Conservation (phyloP, 2,797 vertebrate species). For the Moxostoma hubbsi region DNA sequence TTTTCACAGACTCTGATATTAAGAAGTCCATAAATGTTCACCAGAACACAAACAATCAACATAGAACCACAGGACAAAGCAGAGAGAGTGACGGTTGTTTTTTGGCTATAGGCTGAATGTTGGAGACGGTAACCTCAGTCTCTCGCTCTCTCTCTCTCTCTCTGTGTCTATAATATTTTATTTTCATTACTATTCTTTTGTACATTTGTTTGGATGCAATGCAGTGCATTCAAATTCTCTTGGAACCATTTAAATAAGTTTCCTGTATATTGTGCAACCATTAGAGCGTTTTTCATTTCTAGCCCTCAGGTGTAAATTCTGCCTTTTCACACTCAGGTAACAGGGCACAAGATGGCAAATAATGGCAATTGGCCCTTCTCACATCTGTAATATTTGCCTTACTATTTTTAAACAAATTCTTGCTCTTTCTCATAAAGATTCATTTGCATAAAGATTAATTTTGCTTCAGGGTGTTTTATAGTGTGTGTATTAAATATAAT, state of each 20-base stretch:
- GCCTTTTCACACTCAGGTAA: constrained; percentile 64
- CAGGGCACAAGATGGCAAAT: constrained; percentile 45
- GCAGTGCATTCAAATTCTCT: too few species aligned
- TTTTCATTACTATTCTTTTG: constrained; percentile 1
- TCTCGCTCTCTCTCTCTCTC: too few species aligned
- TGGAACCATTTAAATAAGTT: too few species aligned
- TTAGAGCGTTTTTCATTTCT: constrained; percentile 32
- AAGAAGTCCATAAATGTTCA: constrained; percentile 12
- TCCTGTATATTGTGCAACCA: constrained; percentile 14
- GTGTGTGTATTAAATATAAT: constrained; percentile 76
- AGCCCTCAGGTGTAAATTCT: constrained; percentile 26
- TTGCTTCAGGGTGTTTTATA: constrained; percentile 78
- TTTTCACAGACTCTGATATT: constrained; percentile 47
- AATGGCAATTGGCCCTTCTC: constrained; percentile 2
- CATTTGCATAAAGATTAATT: constrained; percentile 62
- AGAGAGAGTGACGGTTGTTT: background rate
- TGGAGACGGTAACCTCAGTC: background rate
- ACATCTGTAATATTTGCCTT: constrained; percentile 78
- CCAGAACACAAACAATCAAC: background rate
- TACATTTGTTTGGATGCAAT: background rate
- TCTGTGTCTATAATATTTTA: background rate
- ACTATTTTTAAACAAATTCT: constrained; percentile 78
- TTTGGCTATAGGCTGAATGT: background rate
- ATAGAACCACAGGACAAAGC: background rate
- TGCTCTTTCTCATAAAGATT: constrained; percentile 73